A percentile compares a stretch with the other conserved stretches of the same genome.
phyloP scores from a whole-genome alignment of 2,888 invertebrate genomes.

The Labia minor region DNA sequence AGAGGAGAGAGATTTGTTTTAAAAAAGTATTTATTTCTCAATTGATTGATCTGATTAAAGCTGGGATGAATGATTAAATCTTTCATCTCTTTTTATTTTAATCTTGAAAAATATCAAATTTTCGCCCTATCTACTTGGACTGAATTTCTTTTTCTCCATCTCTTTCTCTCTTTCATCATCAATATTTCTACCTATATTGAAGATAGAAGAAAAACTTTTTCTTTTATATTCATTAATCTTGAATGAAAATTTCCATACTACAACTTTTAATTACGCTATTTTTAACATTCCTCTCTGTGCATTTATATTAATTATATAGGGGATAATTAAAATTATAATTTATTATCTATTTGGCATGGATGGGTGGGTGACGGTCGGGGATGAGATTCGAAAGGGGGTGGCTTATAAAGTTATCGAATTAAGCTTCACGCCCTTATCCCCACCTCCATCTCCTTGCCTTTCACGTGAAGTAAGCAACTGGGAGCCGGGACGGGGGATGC shows the following conservation, averaged over 20 bases:
- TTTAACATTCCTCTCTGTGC: neutral
- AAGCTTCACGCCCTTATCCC: neutral
- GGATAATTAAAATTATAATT: slow-evolving; percentile 9
- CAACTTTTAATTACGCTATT: slow-evolving; percentile 13
- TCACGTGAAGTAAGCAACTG: neutral
- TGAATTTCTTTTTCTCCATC: too few relatives aligned
- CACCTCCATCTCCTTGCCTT: too few relatives aligned
- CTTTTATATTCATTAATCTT: neutral
- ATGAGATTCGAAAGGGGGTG: too few relatives aligned
- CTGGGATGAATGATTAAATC: too few relatives aligned
- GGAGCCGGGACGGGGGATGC: neutral
- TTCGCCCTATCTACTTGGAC: too few relatives aligned
- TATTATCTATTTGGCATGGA: slow-evolving; percentile 4
- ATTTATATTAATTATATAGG: slow-evolving; percentile 9
- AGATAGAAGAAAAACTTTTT: neutral
- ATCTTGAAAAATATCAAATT: too few relatives aligned
- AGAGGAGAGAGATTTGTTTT: too few relatives aligned
- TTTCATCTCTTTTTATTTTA: too few relatives aligned
- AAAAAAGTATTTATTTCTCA: too few relatives aligned
- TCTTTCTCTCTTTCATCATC: too few relatives aligned
- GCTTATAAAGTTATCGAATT: slow-evolving; percentile 8
- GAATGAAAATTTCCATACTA: neutral
- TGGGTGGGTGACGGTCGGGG: neutral
- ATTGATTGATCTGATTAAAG: too few relatives aligned
- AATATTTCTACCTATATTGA: too few relatives aligned